Percentiles rank a stretch among this genome's conserved stretches.
phyloP scores from a whole-genome alignment of 2,888 invertebrate species.

The Pelosia muscerda region DNA sequence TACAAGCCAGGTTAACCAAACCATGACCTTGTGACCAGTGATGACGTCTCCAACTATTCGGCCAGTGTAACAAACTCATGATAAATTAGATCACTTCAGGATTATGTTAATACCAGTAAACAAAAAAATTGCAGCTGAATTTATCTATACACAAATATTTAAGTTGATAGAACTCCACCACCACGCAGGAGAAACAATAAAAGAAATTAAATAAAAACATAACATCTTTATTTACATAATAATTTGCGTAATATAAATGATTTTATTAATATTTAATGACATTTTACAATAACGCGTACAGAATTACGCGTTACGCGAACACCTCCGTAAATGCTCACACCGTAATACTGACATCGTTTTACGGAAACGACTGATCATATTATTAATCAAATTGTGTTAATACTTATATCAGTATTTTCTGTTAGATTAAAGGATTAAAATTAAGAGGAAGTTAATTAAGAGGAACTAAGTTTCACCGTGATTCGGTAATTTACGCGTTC shows the following conservation, averaged over 20 bases:
- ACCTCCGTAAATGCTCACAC: background rate
- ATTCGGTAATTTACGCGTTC: too few species aligned
- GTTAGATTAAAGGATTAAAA: background rate
- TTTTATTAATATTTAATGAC: slow-evolving; percentile 18
- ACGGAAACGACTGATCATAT: slow-evolving; percentile 4
- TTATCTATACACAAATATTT: too few species aligned
- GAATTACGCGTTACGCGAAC: slow-evolving; percentile 9
- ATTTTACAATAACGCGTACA: slow-evolving; percentile 6
- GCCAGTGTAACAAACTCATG: background rate
- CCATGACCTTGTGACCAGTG: background rate
- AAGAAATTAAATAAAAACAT: slow-evolving; percentile 59
- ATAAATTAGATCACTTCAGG: background rate
- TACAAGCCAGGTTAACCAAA: background rate
- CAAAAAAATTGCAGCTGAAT: background rate
- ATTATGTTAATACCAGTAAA: background rate
- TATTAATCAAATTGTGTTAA: background rate
- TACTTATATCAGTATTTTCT: background rate
- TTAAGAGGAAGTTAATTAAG: background rate
- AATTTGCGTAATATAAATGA: slow-evolving; percentile 36
- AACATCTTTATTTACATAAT: slow-evolving; percentile 74
- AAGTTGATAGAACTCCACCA: slow-evolving; percentile 12
- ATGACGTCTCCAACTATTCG: background rate
- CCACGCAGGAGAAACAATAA: slow-evolving; percentile 31
- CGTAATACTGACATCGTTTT: slow-evolving; percentile 6
- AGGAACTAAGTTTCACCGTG: too few species aligned